These are phyloP conservation scores for Porites evermanni DNA, from an alignment of 92 coral and sea anemone species.

Conservation along the genomic window DNA sequence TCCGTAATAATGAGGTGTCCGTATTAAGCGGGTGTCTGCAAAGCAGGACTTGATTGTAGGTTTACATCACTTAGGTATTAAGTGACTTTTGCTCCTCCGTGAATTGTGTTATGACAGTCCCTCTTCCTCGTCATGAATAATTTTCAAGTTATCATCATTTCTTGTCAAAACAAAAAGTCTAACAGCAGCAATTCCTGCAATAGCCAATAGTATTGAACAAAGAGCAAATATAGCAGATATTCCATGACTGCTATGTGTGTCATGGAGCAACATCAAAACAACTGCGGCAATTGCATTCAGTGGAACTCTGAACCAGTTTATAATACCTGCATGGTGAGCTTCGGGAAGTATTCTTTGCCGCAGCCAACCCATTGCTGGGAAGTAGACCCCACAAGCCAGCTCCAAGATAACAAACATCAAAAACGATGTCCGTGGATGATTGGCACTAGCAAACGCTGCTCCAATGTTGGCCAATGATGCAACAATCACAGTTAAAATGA, in stretches of 20 bases:
- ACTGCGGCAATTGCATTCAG: constrained; percentile 93
- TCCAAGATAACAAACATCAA: constrained; percentile 88
- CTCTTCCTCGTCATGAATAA: constrained; percentile 68
- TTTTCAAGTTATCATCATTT: constrained; percentile 74
- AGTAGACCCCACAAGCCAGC: constrained; percentile 93
- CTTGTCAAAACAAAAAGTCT: constrained; percentile 73
- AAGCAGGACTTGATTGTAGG: too few species aligned
- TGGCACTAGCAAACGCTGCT: constrained; percentile 90
- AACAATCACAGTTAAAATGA: constrained; percentile 71
- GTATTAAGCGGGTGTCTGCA: too few species aligned
- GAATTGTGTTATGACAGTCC: constrained; percentile 2
- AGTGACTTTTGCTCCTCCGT: background rate
- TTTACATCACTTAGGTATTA: background rate
- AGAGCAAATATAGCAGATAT: constrained; percentile 94
- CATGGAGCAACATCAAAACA: constrained; percentile 93
- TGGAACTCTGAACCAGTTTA: constrained; percentile 99
- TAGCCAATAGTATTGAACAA: constrained; percentile 83
- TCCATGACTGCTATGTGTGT: constrained; percentile 96
- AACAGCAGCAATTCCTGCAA: constrained; percentile 81
- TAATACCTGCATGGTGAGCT: constrained; percentile 98
- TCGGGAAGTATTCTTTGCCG: constrained; percentile 95
- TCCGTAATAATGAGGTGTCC: too few species aligned
- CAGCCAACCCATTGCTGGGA: constrained; percentile 99
- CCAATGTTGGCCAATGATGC: constrained; percentile 88
- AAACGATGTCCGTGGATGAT: constrained; percentile 92